phyloP scores from a whole-genome alignment of 2,113 vertebrate genomes.

The Harpagus bidentatus region DNA sequence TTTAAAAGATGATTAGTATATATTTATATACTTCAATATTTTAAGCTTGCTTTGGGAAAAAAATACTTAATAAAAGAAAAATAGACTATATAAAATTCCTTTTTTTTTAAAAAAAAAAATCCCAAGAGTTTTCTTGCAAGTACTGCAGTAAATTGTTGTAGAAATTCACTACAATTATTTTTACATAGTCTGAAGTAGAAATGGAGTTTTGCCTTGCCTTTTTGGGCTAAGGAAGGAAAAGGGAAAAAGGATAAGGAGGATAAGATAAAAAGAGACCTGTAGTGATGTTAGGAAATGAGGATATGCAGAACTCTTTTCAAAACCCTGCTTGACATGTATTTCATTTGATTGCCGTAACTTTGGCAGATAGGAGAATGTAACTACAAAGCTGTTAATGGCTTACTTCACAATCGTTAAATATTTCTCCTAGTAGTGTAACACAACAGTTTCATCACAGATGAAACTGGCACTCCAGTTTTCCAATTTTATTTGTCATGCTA shows the following conservation, averaged over 20 bases:
- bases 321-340: not conserved
- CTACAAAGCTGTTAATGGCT: not conserved
- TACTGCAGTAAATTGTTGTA: not conserved
- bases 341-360: not conserved
- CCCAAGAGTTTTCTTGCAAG: not conserved
- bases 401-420: not conserved
- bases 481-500: conserved; percentile 41
- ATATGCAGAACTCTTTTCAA: not conserved
- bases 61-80: not conserved
- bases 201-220: not conserved
- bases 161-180: not conserved
- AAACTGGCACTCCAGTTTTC: not conserved
- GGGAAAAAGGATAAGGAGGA: not conserved
- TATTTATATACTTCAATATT: not conserved
- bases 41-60: not conserved
- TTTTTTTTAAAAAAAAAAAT: not conserved
- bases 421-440: not conserved
- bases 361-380: not conserved
- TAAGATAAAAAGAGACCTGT: not conserved
- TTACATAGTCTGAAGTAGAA: not conserved
- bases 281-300: not conserved
- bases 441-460: not conserved
- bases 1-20: not conserved
- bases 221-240: not conserved
- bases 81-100: not conserved